These are phyloP conservation scores for Trachemys scripta DNA, from an alignment of 2,113 vertebrate genomes.

Conservation along the genomic window DNA sequence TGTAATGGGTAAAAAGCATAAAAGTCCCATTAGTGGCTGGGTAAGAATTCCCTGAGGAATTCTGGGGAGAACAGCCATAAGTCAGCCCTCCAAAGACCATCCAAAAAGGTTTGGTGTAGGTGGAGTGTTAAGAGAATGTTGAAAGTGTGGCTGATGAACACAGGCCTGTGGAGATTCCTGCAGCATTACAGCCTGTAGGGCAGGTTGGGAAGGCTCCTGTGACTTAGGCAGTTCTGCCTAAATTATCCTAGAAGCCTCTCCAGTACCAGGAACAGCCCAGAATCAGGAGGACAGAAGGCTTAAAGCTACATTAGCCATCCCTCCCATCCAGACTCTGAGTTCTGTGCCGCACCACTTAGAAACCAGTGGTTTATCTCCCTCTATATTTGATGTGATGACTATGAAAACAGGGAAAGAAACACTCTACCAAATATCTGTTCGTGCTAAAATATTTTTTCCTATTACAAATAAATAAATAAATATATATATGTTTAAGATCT, in stretches of 20 bases:
- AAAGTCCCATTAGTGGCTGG: background rate
- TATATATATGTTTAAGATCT: background rate
- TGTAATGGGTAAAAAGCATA: background rate
- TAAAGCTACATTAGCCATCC: background rate
- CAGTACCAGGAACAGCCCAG: background rate
- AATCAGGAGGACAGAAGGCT: background rate
- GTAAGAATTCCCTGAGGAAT: background rate
- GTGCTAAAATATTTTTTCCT: background rate
- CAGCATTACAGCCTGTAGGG: too few relatives aligned
- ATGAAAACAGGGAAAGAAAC: background rate
- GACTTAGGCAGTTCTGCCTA: too few relatives aligned
- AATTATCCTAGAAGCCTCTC: background rate
- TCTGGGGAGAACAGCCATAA: background rate
- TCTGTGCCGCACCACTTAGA: background rate
- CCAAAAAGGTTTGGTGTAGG: background rate
- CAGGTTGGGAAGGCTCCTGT: too few relatives aligned
- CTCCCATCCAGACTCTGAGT: background rate
- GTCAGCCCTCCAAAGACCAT: background rate
- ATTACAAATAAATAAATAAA: background rate
- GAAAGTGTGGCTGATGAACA: too few relatives aligned
- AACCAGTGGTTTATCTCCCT: background rate
- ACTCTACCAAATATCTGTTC: background rate
- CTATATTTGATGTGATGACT: background rate
- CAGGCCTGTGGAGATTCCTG: too few relatives aligned
- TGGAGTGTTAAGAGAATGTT: too few relatives aligned